A percentile compares a stretch with the other conserved stretches of the same genome.
phyloP scores from a whole-genome alignment of 2,113 vertebrate species.

The Gnathonemus longibarbis region DNA sequence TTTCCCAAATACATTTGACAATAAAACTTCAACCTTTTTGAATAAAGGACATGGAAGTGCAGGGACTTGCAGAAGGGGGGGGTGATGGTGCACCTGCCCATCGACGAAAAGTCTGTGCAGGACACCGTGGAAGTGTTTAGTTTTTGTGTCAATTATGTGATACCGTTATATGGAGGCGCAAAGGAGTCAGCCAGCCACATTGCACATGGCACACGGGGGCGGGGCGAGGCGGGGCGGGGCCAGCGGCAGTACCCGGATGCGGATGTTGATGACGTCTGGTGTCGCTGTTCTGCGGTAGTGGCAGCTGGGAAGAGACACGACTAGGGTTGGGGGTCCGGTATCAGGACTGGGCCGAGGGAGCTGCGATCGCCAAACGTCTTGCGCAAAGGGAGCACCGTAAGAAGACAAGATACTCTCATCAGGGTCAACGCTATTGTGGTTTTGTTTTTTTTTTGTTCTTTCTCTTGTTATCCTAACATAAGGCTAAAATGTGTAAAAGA shows the following conservation, averaged over 20 bases:
- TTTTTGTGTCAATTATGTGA: too few species aligned
- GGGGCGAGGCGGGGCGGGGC: neutral
- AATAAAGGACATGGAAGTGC: neutral
- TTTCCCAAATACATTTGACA: neutral
- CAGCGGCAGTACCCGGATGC: constrained; percentile 32
- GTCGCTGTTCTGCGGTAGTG: neutral
- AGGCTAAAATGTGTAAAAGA: neutral
- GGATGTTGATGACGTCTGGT: constrained; percentile 28
- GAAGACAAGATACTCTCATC: neutral
- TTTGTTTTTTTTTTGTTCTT: neutral
- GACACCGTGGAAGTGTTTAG: neutral
- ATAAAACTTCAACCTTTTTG: neutral
- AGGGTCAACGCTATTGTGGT: neutral
- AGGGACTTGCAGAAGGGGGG: neutral
- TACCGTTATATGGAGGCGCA: too few species aligned
- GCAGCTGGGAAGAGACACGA: neutral
- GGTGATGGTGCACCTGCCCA: neutral
- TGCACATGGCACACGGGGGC: neutral
- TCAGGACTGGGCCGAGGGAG: neutral
- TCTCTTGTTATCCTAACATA: neutral
- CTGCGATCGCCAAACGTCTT: neutral
- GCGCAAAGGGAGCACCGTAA: neutral
- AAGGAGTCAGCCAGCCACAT: too few species aligned
- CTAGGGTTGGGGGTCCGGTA: neutral
- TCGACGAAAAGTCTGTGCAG: neutral